Conservation (phyloP, 2,888 invertebrate genomes). For the Hololepta plana region DNA sequence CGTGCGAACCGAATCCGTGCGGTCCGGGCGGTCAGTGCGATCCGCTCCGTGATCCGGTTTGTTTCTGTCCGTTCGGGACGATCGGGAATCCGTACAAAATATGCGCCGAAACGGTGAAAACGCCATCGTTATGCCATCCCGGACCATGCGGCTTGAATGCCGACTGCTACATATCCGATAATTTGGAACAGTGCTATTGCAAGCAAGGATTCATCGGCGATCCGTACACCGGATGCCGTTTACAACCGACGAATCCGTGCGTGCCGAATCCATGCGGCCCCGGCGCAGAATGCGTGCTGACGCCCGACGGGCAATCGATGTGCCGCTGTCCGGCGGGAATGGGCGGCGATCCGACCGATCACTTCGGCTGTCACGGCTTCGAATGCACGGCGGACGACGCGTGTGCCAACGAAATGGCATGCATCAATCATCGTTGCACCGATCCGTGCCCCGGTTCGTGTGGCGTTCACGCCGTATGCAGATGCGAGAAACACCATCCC, state of each 20-base stretch:
- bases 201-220: slow-evolving; percentile 57
- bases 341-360: slow-evolving; percentile 56
- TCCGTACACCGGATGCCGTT: slow-evolving; percentile 58
- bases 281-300: slow-evolving; percentile 51
- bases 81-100: slow-evolving; percentile 68
- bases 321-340: slow-evolving; percentile 60
- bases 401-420: slow-evolving; percentile 52
- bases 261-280: slow-evolving; percentile 67
- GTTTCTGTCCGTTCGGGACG: slow-evolving; percentile 69
- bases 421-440: slow-evolving; percentile 61
- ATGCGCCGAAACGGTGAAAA: slow-evolving; percentile 43
- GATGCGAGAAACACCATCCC: slow-evolving; percentile 61
- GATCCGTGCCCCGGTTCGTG: slow-evolving; percentile 73
- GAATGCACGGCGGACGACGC: slow-evolving; percentile 69
- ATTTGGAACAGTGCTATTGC: slow-evolving; percentile 73
- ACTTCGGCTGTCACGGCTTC: slow-evolving; percentile 54
- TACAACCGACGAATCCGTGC: slow-evolving; percentile 51
- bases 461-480: slow-evolving; percentile 54
- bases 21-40: slow-evolving; percentile 60
- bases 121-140: slow-evolving; percentile 48
- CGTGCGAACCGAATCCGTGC: slow-evolving; percentile 69
- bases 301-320: slow-evolving; percentile 47
- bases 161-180: slow-evolving; percentile 67
- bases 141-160: slow-evolving; percentile 70
- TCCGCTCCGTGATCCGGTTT: slow-evolving; percentile 57